These are phyloP conservation scores for Pseudochaenichthys georgianus DNA, from an alignment of 2,797 vertebrate genomes.

Conservation along the genomic window DNA sequence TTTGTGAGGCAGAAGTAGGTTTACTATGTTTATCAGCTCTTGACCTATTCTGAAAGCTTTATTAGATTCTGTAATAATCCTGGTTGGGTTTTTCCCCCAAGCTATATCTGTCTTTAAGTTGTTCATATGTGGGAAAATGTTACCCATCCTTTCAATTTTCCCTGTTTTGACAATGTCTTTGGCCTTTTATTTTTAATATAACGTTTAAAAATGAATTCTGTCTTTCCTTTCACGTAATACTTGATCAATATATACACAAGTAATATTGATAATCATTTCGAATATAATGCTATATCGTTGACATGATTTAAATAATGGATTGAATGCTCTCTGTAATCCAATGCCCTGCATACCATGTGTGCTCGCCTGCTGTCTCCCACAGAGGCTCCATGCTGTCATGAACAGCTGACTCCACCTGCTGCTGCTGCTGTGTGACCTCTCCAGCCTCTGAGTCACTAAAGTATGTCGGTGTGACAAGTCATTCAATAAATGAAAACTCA, in stretches of 20 bases:
- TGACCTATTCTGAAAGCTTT: too few species aligned
- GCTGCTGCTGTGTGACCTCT: slow-evolving; percentile 15
- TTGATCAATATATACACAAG: not conserved
- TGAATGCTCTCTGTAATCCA: not conserved
- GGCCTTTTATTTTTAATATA: too few species aligned
- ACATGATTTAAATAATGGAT: not conserved
- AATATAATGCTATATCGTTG: not conserved
- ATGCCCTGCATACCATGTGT: too few species aligned
- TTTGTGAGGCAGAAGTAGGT: too few species aligned
- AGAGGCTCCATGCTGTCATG: slow-evolving; percentile 41
- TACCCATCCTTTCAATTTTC: too few species aligned
- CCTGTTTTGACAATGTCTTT: too few species aligned
- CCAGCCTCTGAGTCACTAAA: not conserved
- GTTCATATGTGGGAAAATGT: too few species aligned
- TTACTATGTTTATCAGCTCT: too few species aligned
- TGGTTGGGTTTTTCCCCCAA: too few species aligned
- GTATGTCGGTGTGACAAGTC: not conserved
- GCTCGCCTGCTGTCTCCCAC: slow-evolving; percentile 43
- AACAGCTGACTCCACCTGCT: slow-evolving; percentile 71
- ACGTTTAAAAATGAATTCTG: not conserved
- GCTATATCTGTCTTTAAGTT: too few species aligned
- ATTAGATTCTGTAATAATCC: too few species aligned
- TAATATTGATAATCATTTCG: not conserved
- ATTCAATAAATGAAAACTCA: not conserved
- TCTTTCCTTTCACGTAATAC: not conserved